Percentiles rank a stretch among this genome's conserved stretches.
phyloP scores from a whole-genome alignment of 2,113 vertebrate species.

The Nipponia nippon region DNA sequence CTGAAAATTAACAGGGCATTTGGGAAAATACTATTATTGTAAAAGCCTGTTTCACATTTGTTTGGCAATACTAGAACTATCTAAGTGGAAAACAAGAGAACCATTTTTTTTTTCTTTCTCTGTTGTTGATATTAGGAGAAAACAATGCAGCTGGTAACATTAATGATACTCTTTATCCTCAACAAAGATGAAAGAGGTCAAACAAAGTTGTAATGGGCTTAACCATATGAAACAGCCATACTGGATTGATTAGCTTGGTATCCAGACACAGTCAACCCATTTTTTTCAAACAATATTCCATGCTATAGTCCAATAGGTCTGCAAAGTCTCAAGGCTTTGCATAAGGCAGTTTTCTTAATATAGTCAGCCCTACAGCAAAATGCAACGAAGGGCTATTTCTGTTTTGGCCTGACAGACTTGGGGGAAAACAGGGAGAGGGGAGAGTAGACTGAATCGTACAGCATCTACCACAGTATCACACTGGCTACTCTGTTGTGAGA shows the following conservation, averaged over 20 bases:
- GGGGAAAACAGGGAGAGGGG: neutral
- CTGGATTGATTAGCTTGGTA: constrained; percentile 64
- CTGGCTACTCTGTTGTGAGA: neutral
- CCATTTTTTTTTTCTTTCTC: neutral
- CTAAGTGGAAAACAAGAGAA: constrained; percentile 69
- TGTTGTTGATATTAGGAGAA: constrained; percentile 68
- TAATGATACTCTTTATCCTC: constrained; percentile 73
- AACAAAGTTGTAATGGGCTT: constrained; percentile 68
- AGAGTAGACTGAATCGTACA: neutral
- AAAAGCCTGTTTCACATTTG: constrained; percentile 73
- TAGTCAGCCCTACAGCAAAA: constrained; percentile 18
- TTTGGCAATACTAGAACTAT: constrained; percentile 65
- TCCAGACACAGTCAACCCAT: constrained; percentile 54
- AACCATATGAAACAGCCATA: constrained; percentile 68
- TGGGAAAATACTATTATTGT: constrained; percentile 75
- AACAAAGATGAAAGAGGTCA: constrained; percentile 74
- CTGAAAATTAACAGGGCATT: constrained; percentile 80
- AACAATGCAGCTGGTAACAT: constrained; percentile 74
- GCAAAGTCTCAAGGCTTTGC: constrained; percentile 39
- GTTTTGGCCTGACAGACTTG: neutral
- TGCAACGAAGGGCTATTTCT: neutral
- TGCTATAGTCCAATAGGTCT: constrained; percentile 57
- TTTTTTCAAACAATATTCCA: constrained; percentile 59
- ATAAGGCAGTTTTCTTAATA: constrained; percentile 22
- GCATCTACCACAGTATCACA: neutral